Percentiles rank a stretch among this genome's conserved stretches.
Evolutionary conservation across 2,888 invertebrate species (phyloP).

Genomic region (Habroteleia sp.): DNA sequence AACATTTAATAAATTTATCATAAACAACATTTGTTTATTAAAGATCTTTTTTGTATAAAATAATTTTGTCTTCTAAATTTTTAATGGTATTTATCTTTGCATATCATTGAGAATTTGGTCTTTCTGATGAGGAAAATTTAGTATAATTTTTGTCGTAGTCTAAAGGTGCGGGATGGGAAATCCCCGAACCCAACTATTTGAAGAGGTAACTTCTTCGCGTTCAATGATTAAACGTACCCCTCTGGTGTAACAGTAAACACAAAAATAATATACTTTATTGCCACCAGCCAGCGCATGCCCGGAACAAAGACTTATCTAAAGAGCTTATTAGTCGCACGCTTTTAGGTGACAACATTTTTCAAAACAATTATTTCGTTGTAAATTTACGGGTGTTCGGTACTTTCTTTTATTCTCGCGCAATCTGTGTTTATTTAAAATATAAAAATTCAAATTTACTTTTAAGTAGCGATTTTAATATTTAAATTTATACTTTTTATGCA

Average conservation of each 20-base stretch:
- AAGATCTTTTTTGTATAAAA: too few species aligned
- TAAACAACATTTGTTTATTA: too few species aligned
- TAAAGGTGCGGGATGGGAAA: conserved; percentile 18
- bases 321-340: conserved; percentile 52
- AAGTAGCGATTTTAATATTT: too few species aligned
- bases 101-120: too few species aligned
- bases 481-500: too few species aligned
- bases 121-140: too few species aligned
- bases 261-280: conserved; percentile 47
- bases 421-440: too few species aligned
- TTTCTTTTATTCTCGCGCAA: too few species aligned
- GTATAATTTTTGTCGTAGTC: conserved; percentile 13
- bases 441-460: too few species aligned
- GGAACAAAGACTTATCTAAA: conserved; percentile 36
- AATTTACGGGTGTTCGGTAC: conserved; percentile 27
- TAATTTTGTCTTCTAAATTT: neutral
- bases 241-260: conserved; percentile 30
- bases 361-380: conserved; percentile 25
- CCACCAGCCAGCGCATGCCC: conserved; percentile 41
- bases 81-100: too few species aligned
- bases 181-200: conserved; percentile 25
- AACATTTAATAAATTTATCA: too few species aligned
- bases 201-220: conserved; percentile 31
- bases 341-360: conserved; percentile 26
- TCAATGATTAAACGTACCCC: conserved; percentile 13